Evolutionary conservation across 2,113 vertebrate genomes (phyloP).

Genomic region (Oceanodroma tethys): DNA sequence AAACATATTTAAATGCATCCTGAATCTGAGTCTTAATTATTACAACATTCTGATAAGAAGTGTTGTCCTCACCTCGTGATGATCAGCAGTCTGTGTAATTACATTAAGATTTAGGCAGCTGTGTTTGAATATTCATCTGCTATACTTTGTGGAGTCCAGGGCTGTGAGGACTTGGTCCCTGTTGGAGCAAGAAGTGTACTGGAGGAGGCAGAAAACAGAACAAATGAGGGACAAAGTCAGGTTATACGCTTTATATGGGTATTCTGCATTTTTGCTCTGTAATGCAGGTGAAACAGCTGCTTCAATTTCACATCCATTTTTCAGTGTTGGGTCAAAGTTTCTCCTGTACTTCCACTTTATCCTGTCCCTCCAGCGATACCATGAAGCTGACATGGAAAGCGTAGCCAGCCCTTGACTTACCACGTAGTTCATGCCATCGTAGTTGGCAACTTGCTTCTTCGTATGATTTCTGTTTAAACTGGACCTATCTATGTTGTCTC

Average conservation of each 20-base stretch:
- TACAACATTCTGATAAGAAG: background rate
- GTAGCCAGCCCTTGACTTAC: background rate
- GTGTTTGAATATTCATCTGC: background rate
- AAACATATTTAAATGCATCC: background rate
- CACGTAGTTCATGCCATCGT: background rate
- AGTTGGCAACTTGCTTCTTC: background rate
- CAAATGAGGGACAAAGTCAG: background rate
- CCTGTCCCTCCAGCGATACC: background rate
- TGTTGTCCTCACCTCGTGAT: background rate
- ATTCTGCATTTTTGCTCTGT: background rate
- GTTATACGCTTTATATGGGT: background rate
- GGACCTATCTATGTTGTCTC: background rate
- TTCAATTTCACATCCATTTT: background rate
- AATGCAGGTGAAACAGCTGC: background rate
- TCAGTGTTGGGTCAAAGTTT: background rate
- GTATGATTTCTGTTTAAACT: background rate
- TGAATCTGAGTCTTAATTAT: background rate
- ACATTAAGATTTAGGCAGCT: background rate
- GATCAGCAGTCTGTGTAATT: background rate
- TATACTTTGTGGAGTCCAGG: background rate
- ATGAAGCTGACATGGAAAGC: background rate
- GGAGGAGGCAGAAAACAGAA: background rate
- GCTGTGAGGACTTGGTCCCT: background rate
- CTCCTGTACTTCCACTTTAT: background rate
- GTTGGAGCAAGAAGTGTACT: background rate